Base-by-base conservation (phyloP, 30 jellyfish, hydroid and myxozoan genomes). In the Aurelia aurita region DNA sequence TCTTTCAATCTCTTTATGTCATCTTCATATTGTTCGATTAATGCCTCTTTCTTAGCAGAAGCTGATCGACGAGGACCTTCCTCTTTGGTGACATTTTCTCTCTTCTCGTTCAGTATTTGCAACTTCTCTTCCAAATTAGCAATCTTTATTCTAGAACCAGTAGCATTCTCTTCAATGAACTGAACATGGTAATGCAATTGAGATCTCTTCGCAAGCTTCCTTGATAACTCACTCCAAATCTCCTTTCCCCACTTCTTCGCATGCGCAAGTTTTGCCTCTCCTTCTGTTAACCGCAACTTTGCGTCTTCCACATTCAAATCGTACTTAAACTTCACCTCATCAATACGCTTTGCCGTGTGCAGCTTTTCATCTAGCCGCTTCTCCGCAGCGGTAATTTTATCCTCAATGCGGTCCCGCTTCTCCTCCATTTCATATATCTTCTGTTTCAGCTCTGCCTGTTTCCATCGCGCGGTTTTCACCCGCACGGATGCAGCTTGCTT, bases 21-120 rank as follows among this genome's bases (percentile, higher is more conserved):
- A 39, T 69, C 87, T 26, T 74, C 91, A 64, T 69, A 31, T 72
- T 89, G 94, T 45, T 89, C 90, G 8, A 80, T 46, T 65, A 79
- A 16, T 0, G 97, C 92, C 44, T 32, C 34, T 59, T 58, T 57
- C 19, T 46, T 61, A n/a, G 53, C 84, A 19, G 8, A 21, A 12
- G 83, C 34, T 39, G 75, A 23, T 20, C 54, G 77, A 8, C 65
- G 66, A 19, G 69, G 59, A 12, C 67, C 74, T 51, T 68, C 74
- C 51, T 69, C 75, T 22, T 25, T 59, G 5, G 44, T 49, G 25
- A 74, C 35, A 16, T 71, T 81, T 19, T 44, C 86, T 16, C 20
- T 39, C 86, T 70, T 89, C 71, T 80, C 76, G 18, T 53, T 28
- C 73, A 89, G 71, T 22, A 70, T 57, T 32, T 60, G 78, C 15